Base-by-base conservation (phyloP, 2,113 vertebrate species). In the Rattus rattus region DNA sequence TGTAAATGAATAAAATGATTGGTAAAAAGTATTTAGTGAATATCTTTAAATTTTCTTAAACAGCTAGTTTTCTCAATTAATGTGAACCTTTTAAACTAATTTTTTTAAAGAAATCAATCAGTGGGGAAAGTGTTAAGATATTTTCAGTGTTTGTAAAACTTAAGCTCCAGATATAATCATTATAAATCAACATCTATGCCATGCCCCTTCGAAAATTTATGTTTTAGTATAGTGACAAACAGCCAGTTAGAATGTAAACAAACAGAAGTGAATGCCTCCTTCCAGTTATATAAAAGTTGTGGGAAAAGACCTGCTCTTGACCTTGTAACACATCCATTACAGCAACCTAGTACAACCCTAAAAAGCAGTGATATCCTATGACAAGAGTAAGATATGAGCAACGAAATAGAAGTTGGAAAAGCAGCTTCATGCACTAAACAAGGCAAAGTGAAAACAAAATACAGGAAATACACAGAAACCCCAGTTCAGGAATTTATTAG, bases 191-290 rank as follows among this genome's bases (percentile, higher is more conserved):
- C 1, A 56, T 85, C 6, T 47, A 92, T 69, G 94, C 96, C 91
- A 63, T 95, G 97, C 92, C 16, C 4, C 4, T 88, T 97, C 88
- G n/a, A 36, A 59, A n/a, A 85, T 79, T 36, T 2, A 2, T 97
- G 79, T n/a, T 52, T 95, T 63, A 72, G 61, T 28, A 43, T 47
- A 49, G 39, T 33, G 49, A 69, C 33, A 61, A 14, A 39, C 52
- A 30, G 16, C 5, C 39, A 30, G n/a, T 2, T 36, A 2, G 12
- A 19, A 5, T 43, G 9, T 9, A 85, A 69, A 26, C 36, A 26
- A 3, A 28, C 8, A 0, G 11, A 76, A 69, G 30, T n/a, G 5
- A 17, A 19, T 43, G 7, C 26, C 13, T 16, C 36, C 16, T 70
- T 36, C 1, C 4, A 54, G 7, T 12, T 43, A 79, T 13, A 14